A percentile compares a stretch with the other conserved stretches of the same genome.
Evolutionary conservation across 2,113 vertebrate genomes (phyloP).

Genomic region (Mastomys coucha): DNA sequence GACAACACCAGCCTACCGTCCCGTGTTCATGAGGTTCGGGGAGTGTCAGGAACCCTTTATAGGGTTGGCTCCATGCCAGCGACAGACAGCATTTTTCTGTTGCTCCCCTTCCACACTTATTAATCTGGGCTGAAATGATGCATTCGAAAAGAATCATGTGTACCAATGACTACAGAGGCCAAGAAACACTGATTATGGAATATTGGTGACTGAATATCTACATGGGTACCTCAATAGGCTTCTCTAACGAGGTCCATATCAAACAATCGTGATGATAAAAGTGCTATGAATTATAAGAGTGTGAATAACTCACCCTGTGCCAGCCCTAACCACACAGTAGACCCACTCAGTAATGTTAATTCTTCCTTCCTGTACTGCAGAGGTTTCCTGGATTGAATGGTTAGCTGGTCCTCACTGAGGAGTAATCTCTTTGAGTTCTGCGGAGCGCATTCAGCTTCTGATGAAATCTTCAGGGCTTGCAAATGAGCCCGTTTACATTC

Average conservation of each 20-base stretch:
- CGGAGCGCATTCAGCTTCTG: not conserved
- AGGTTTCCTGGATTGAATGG: not conserved
- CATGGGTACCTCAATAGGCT: not conserved
- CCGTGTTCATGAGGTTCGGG: not conserved
- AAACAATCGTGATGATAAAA: not conserved
- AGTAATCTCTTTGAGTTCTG: not conserved
- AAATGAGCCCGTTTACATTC: conserved; percentile 33
- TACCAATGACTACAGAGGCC: not conserved
- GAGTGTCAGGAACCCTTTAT: not conserved
- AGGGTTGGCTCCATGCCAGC: not conserved
- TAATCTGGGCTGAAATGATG: not conserved
- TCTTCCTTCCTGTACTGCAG: not conserved
- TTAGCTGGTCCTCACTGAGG: not conserved
- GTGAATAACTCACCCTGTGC: not conserved
- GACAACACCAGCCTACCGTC: not conserved
- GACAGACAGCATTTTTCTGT: not conserved
- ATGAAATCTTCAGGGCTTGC: not conserved
- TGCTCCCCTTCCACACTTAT: not conserved
- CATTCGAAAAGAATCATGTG: not conserved
- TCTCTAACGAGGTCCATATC: not conserved
- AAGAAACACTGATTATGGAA: not conserved
- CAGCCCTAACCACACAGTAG: not conserved
- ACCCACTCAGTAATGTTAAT: not conserved
- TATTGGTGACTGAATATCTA: not conserved
- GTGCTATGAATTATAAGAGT: not conserved